Percentiles rank a stretch among this genome's conserved stretches.
Evolutionary conservation across 2,888 invertebrate species (phyloP).

Genomic region (Cryptocephalus moraei): DNA sequence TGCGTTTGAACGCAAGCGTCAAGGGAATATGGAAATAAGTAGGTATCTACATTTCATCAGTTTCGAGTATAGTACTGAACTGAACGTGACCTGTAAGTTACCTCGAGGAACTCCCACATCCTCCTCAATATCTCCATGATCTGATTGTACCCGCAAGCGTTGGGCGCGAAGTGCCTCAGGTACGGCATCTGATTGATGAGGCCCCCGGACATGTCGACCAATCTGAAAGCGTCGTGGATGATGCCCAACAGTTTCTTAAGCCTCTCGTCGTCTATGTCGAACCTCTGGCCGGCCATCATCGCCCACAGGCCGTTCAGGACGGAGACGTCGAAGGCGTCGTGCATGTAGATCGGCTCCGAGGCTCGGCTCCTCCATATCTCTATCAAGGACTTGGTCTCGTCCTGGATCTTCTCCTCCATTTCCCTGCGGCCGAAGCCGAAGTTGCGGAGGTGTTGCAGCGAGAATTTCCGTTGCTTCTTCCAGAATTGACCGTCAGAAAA

Average conservation of each 20-base stretch:
- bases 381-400: slow-evolving; percentile 46
- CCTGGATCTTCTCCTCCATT: slow-evolving; percentile 51
- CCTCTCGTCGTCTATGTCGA: slow-evolving; percentile 47
- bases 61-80: too few relatives aligned
- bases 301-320: slow-evolving; percentile 62
- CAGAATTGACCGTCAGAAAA: slow-evolving; percentile 59
- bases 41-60: too few relatives aligned
- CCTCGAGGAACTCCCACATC: slow-evolving; percentile 47
- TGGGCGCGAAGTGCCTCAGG: slow-evolving; percentile 53
- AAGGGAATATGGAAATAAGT: too few relatives aligned
- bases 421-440: slow-evolving; percentile 52
- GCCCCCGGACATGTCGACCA: slow-evolving; percentile 57
- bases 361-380: slow-evolving; percentile 33
- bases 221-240: slow-evolving; percentile 52
- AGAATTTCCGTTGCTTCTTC: slow-evolving; percentile 56
- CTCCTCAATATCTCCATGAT: slow-evolving; percentile 42
- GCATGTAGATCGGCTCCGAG: slow-evolving; percentile 35
- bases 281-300: slow-evolving; percentile 51
- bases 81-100: slow-evolving; percentile 17
- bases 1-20: too few relatives aligned
- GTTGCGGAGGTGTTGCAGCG: slow-evolving; percentile 51
- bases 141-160: slow-evolving; percentile 50
- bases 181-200: slow-evolving; percentile 59
- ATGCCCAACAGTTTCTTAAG: slow-evolving; percentile 45
- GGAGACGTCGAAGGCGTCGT: slow-evolving; percentile 44